These are phyloP conservation scores for Palythoa grandis DNA, from an alignment of 92 coral and sea anemone genomes.

Conservation along the genomic window DNA sequence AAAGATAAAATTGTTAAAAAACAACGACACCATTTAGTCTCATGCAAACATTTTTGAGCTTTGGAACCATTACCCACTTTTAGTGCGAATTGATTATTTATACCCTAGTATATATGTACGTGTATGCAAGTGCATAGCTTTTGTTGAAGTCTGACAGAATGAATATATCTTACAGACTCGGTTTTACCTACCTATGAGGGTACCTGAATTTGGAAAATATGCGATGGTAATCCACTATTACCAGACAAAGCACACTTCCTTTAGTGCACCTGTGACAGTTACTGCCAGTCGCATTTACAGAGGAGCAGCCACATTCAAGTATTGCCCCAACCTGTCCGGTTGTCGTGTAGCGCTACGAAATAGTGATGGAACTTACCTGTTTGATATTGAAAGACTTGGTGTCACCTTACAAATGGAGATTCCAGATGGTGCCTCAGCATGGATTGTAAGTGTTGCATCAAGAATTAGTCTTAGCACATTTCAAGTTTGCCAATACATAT, in stretches of 20 bases:
- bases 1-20: no score
- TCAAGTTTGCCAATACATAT: no score
- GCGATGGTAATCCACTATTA: conserved; percentile 91
- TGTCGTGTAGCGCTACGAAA: conserved; percentile 79
- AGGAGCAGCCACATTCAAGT: conserved; percentile 75
- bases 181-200: conserved; percentile 41
- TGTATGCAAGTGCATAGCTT: neutral
- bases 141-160: neutral
- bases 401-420: conserved; percentile 68
- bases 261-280: conserved; percentile 69
- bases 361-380: conserved; percentile 58
- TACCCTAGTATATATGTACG: no score
- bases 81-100: no score
- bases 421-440: conserved; percentile 75
- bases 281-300: conserved; percentile 75
- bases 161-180: conserved; percentile 45
- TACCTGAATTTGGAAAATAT: conserved; percentile 77
- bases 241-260: conserved; percentile 85
- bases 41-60: no score
- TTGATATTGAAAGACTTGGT: conserved; percentile 72
- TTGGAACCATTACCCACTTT: no score
- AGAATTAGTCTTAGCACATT: no score
- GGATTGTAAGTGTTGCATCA: conserved; percentile 82
- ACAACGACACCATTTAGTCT: no score
- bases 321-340: conserved; percentile 94